A percentile compares a stretch with the other conserved stretches of the same genome.
These are phyloP conservation scores for Yoshiicerus persimilis DNA, from an alignment of 1,140 invertebrate species.

Conservation along the genomic window DNA sequence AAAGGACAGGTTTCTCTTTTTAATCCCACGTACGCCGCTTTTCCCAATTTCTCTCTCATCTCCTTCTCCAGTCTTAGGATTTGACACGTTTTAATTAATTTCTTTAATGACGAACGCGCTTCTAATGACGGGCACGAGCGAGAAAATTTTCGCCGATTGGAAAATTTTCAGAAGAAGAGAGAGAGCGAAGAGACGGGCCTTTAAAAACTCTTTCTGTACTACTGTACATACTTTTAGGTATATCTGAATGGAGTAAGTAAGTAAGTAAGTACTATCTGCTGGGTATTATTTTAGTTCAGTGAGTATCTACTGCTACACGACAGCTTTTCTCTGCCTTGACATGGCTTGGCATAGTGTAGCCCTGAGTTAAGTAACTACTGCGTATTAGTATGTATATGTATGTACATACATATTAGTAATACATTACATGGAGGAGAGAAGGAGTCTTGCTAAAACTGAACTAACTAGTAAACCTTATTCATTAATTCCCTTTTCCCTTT, in stretches of 20 bases:
- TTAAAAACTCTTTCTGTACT: constrained; percentile 38
- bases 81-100: constrained; percentile 49
- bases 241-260: too few species aligned
- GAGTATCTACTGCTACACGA: neutral
- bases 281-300: neutral
- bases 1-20: constrained; percentile 47
- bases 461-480: constrained; percentile 43
- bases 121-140: constrained; percentile 48
- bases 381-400: neutral
- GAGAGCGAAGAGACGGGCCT: constrained; percentile 26
- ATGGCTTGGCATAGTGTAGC: neutral
- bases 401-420: neutral
- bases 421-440: neutral
- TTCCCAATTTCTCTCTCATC: constrained; percentile 47
- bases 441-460: neutral
- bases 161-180: constrained; percentile 41
- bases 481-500: constrained; percentile 47
- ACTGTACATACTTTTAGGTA: neutral
- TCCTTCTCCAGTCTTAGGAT: constrained; percentile 47
- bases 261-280: neutral
- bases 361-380: neutral
- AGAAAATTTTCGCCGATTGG: constrained; percentile 48
- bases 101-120: constrained; percentile 48
- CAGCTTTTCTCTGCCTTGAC: neutral
- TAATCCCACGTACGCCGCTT: constrained; percentile 47